Percentiles rank a stretch among this genome's conserved stretches.
phyloP scores from a whole-genome alignment of 2,797 vertebrate species.

The Sebastolobus altivelis region DNA sequence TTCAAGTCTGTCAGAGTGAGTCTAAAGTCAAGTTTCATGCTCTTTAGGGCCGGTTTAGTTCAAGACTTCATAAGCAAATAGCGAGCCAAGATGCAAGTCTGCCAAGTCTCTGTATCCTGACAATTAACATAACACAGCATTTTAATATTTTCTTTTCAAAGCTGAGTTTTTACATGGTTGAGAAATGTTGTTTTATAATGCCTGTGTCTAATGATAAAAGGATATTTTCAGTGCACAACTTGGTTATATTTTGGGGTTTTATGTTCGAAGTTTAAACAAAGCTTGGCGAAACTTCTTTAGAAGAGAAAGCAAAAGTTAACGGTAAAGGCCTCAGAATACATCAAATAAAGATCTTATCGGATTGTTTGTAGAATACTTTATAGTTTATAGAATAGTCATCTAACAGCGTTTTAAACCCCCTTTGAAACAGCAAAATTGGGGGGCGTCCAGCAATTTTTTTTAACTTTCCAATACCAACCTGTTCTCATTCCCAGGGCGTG shows the following conservation, averaged over 20 bases:
- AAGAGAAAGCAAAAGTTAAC: neutral
- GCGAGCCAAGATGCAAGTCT: neutral
- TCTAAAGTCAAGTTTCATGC: neutral
- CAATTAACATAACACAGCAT: neutral
- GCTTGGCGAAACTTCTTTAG: neutral
- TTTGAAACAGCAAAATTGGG: no score
- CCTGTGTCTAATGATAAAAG: neutral
- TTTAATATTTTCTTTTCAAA: neutral
- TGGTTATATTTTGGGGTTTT: neutral
- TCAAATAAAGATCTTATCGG: neutral
- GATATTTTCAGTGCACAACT: neutral
- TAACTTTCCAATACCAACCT: no score
- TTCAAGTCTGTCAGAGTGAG: neutral
- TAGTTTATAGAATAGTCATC: neutral
- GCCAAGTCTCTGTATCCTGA: constrained; percentile 2
- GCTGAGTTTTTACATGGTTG: neutral
- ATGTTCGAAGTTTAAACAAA: neutral
- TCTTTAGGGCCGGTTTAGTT: neutral
- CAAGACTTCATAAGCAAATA: neutral
- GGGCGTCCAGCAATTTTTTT: no score
- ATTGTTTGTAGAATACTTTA: neutral
- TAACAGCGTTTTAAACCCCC: no score
- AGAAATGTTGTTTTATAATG: neutral
- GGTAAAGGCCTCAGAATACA: neutral
- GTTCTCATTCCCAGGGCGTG: no score